These are phyloP conservation scores for Catonia carolina DNA, from an alignment of 2,888 invertebrate species.

Conservation along the genomic window DNA sequence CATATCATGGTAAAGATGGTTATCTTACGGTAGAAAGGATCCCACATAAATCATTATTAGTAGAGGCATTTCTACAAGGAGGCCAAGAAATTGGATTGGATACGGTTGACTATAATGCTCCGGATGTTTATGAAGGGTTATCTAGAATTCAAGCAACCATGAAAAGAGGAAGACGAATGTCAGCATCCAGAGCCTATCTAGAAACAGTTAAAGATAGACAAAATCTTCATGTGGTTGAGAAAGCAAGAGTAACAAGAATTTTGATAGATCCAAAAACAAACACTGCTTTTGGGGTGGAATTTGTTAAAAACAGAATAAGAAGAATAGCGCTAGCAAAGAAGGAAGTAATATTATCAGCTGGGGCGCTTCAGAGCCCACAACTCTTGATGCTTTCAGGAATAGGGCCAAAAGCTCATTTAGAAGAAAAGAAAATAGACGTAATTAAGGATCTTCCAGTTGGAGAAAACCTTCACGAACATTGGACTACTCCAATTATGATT, in stretches of 20 bases:
- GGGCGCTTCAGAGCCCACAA: slow-evolving; percentile 75
- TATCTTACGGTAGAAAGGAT: slow-evolving; percentile 61
- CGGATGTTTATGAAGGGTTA: slow-evolving; percentile 42
- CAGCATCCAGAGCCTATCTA: slow-evolving; percentile 54
- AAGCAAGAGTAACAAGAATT: slow-evolving; percentile 36
- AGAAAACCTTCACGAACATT: slow-evolving; percentile 59
- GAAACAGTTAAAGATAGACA: slow-evolving; percentile 40
- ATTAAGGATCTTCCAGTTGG: slow-evolving; percentile 60
- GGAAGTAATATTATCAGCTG: slow-evolving; percentile 60
- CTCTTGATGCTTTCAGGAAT: slow-evolving; percentile 58
- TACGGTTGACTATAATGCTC: slow-evolving; percentile 48
- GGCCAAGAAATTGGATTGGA: slow-evolving; percentile 53
- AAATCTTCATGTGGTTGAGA: slow-evolving; percentile 39
- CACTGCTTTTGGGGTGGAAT: slow-evolving; percentile 45
- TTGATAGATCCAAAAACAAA: slow-evolving; percentile 43
- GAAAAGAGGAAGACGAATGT: slow-evolving; percentile 46
- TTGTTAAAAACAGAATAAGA: slow-evolving; percentile 38
- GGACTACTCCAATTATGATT: slow-evolving; percentile 52
- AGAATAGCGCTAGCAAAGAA: slow-evolving; percentile 45
- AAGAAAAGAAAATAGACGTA: slow-evolving; percentile 52
- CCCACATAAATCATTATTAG: slow-evolving; percentile 55
- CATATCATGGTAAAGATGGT: slow-evolving; percentile 59
- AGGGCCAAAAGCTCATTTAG: slow-evolving; percentile 55
- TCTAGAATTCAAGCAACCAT: slow-evolving; percentile 49
- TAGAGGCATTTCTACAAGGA: slow-evolving; percentile 58